Evolutionary conservation across 2,113 vertebrate species (phyloP).

Genomic region (Parus major): DNA sequence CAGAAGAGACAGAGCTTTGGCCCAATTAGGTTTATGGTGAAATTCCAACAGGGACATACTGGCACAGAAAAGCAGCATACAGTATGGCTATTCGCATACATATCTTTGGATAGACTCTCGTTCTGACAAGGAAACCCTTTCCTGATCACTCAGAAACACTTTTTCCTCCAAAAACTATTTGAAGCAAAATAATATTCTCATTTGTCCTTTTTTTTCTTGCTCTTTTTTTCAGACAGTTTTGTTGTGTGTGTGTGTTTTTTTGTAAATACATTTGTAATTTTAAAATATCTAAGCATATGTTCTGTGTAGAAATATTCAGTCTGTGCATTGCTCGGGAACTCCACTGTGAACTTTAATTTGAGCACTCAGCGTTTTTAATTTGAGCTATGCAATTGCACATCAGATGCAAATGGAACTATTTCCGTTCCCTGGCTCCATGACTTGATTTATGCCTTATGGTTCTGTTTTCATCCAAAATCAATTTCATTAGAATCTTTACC

Average conservation of each 20-base stretch:
- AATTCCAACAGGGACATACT: background rate
- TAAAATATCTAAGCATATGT: background rate
- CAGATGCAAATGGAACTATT: constrained; percentile 18
- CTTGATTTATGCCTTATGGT: background rate
- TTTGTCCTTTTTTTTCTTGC: background rate
- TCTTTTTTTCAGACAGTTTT: background rate
- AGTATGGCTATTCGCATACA: background rate
- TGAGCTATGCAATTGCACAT: background rate
- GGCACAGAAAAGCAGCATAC: background rate
- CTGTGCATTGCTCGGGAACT: background rate
- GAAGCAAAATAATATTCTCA: background rate
- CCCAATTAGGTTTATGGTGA: background rate
- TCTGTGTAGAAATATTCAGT: background rate
- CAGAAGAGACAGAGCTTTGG: background rate
- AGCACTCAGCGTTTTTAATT: constrained; percentile 14
- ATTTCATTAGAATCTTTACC: constrained; percentile 7
- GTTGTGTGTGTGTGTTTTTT: background rate
- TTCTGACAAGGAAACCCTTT: background rate
- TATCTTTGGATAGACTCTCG: background rate
- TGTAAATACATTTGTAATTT: background rate
- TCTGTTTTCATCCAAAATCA: constrained; percentile 46
- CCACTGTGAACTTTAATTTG: background rate
- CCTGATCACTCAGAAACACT: background rate
- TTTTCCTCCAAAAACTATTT: background rate
- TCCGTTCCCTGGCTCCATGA: background rate